Conservation (phyloP, 2,113 vertebrate species). For the Oryzias curvinotus region DNA sequence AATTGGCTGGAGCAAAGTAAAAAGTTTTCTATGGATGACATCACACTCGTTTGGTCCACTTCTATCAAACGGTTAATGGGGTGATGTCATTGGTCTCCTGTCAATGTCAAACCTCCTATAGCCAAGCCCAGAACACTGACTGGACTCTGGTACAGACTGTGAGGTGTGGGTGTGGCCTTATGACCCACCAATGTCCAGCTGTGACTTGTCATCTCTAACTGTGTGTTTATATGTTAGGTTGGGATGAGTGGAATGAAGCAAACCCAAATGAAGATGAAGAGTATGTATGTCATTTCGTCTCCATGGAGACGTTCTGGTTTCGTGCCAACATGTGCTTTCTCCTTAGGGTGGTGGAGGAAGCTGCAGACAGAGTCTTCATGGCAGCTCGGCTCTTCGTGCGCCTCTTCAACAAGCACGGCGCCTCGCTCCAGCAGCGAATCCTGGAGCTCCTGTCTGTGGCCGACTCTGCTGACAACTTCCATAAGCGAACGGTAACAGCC, state of each 20-base stretch:
- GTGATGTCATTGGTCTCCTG: no score
- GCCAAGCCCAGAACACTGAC: no score
- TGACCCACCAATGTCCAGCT: background rate
- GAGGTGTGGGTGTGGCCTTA: no score
- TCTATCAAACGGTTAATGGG: no score
- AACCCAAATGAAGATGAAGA: conserved; percentile 58
- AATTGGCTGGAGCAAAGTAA: no score
- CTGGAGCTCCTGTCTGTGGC: conserved; percentile 68
- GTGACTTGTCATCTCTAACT: background rate
- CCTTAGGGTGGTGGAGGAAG: conserved; percentile 69
- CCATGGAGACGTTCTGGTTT: no score
- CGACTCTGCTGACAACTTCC: conserved; percentile 73
- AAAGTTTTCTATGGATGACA: no score
- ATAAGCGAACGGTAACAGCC: conserved; percentile 74
- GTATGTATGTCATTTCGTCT: conserved; percentile 44
- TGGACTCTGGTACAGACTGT: no score
- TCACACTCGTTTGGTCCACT: no score
- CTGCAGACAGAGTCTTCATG: conserved; percentile 77
- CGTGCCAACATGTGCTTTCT: background rate
- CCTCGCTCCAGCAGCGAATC: conserved; percentile 64
- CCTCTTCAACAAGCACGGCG: conserved; percentile 66
- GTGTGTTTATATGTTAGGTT: conserved; percentile 46
- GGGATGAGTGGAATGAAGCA: conserved; percentile 70
- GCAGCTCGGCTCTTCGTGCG: conserved; percentile 73
- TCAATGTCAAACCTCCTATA: no score